These are phyloP conservation scores for Phrynocephalus guinanensis DNA, from an alignment of 2,797 vertebrate genomes.

Conservation along the genomic window DNA sequence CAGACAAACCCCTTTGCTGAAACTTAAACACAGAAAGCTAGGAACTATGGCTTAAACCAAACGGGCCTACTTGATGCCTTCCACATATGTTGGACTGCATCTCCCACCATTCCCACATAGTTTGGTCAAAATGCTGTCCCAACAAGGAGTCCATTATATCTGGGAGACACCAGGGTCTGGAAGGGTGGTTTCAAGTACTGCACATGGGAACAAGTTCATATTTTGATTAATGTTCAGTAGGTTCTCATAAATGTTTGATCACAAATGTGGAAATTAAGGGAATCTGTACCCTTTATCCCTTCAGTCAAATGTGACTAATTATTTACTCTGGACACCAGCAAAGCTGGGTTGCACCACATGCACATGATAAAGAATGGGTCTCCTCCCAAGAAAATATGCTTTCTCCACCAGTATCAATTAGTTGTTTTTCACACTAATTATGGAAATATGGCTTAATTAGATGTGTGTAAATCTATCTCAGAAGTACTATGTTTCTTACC, in stretches of 20 bases:
- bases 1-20: background rate
- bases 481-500: slow-evolving; percentile 59
- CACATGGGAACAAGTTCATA: background rate
- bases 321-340: background rate
- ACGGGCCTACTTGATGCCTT: background rate
- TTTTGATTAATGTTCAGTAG: background rate
- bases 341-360: background rate
- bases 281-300: background rate
- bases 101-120: background rate
- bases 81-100: background rate
- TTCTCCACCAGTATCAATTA: too few relatives aligned
- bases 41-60: background rate
- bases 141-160: background rate
- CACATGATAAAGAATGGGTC: background rate
- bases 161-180: background rate
- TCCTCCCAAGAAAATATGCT: background rate
- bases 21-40: background rate
- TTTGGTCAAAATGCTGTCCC: background rate
- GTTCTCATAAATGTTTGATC: background rate
- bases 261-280: background rate
- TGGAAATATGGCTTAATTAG: background rate
- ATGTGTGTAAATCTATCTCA: background rate
- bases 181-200: background rate
- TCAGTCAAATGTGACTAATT: fast-evolving
- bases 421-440: background rate